phyloP scores from a whole-genome alignment of 2,888 invertebrate genomes.

The Cryptocheilus praepositus region DNA sequence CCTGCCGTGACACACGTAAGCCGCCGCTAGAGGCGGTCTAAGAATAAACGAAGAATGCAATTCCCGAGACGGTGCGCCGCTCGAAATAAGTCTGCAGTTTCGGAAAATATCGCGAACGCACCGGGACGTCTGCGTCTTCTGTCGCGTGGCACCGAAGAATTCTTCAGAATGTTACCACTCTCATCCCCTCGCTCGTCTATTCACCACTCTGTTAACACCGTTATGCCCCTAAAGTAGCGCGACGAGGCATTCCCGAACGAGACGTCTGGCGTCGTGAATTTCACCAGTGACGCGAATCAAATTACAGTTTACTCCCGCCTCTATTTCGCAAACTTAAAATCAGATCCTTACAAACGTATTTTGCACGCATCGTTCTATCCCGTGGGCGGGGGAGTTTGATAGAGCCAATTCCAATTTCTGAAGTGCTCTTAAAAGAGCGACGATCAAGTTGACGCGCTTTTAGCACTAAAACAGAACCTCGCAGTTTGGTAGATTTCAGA shows the following conservation, averaged over 20 bases:
- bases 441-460: too few species aligned
- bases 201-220: not conserved
- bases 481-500: too few species aligned
- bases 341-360: too few species aligned
- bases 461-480: too few species aligned
- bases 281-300: not conserved
- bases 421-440: too few species aligned
- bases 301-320: not conserved
- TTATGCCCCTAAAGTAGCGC: conserved; percentile 4
- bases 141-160: conserved; percentile 22
- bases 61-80: conserved; percentile 29
- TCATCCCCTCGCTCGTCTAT: conserved; percentile 4
- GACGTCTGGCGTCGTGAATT: conserved; percentile 18
- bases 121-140: conserved; percentile 15
- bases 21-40: conserved; percentile 17
- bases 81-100: conserved; percentile 49
- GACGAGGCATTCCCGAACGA: conserved; percentile 19
- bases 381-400: too few species aligned
- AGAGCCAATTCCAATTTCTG: too few species aligned
- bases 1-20: too few species aligned
- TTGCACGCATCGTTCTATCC: too few species aligned
- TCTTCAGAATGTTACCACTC: conserved; percentile 40
- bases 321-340: too few species aligned
- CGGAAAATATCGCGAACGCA: conserved; percentile 53
- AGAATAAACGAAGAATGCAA: conserved; percentile 42